These are phyloP conservation scores for Cotesia congregata DNA, from an alignment of 2,888 invertebrate species.

Conservation along the genomic window DNA sequence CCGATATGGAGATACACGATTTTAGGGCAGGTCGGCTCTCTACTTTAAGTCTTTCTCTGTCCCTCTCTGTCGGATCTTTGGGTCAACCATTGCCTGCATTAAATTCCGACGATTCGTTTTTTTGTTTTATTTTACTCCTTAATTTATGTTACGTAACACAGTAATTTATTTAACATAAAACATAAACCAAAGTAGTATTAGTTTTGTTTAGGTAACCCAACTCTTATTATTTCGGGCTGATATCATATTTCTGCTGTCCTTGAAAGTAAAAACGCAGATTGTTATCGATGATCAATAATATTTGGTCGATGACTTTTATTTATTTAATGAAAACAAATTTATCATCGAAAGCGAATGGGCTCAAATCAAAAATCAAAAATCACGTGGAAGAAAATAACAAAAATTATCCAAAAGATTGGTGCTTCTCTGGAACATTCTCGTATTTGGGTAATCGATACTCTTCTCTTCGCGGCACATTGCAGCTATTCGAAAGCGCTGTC, in stretches of 20 bases:
- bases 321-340: not conserved
- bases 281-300: not conserved
- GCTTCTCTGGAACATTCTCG: not conserved
- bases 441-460: constrained; percentile 26
- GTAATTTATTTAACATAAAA: not conserved
- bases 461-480: constrained; percentile 22
- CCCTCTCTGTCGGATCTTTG: not conserved
- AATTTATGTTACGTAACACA: not conserved
- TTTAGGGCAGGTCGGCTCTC: constrained; percentile 40
- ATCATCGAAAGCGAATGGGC: not conserved
- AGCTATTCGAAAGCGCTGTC: constrained; percentile 24
- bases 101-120: not conserved
- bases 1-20: constrained; percentile 25
- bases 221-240: not conserved
- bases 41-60: not conserved
- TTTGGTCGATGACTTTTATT: not conserved
- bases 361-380: not conserved
- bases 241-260: not conserved
- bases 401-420: not conserved
- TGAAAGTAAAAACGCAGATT: not conserved
- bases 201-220: not conserved
- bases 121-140: not conserved
- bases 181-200: not conserved
- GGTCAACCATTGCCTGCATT: constrained; percentile 17
- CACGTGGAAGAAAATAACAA: not conserved